These are phyloP conservation scores for Centropus bengalensis DNA, from an alignment of 2,113 vertebrate genomes.

Conservation along the genomic window DNA sequence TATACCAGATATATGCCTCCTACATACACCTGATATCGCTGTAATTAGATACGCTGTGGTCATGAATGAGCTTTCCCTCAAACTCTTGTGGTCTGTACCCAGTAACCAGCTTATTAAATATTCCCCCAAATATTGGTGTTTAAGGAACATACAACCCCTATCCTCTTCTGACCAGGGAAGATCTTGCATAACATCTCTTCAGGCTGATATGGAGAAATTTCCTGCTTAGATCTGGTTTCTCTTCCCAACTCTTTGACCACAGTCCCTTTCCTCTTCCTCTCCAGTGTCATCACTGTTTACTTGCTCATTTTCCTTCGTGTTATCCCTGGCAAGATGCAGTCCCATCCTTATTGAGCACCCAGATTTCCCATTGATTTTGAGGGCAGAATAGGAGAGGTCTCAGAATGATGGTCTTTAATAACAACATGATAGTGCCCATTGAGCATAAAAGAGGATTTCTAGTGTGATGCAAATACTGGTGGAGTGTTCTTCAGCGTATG, in stretches of 20 bases:
- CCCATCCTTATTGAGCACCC: neutral
- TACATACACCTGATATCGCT: neutral
- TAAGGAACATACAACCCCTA: neutral
- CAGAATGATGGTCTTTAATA: neutral
- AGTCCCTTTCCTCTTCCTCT: neutral
- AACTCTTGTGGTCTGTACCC: neutral
- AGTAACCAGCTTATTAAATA: neutral
- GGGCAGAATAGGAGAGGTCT: neutral
- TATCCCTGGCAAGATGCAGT: neutral
- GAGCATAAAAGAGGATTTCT: neutral
- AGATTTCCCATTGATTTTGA: neutral
- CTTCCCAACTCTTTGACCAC: neutral
- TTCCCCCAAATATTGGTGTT: neutral
- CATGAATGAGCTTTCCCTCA: neutral
- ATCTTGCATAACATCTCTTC: neutral
- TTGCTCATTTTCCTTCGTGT: neutral
- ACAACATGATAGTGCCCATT: neutral
- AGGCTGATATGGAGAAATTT: neutral
- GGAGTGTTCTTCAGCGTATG: neutral
- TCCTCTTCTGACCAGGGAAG: neutral
- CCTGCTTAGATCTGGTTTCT: neutral
- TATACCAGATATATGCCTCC: neutral
- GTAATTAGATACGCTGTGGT: neutral
- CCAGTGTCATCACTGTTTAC: neutral
- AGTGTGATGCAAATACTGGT: neutral